A percentile compares a stretch with the other conserved stretches of the same genome.
These are phyloP conservation scores for Heteromormyrus szaboi DNA, from an alignment of 2,797 vertebrate genomes.

Conservation along the genomic window DNA sequence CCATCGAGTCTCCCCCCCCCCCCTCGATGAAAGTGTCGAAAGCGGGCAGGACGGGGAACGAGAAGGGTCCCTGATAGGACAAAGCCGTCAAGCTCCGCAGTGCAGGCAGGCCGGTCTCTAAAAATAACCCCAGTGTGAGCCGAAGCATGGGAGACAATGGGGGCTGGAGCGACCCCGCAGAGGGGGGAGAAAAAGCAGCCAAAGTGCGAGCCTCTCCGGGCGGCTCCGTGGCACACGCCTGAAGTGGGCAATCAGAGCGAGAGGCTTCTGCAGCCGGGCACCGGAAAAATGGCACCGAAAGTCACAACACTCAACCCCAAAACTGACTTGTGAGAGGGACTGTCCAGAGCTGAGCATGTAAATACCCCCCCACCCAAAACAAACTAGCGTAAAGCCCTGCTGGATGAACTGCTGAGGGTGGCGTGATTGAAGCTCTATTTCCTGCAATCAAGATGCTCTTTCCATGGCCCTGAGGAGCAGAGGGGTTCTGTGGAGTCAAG, in stretches of 20 bases:
- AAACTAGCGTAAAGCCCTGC: constrained; percentile 57
- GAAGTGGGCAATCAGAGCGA: constrained; percentile 49
- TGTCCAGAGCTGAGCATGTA: constrained; percentile 63
- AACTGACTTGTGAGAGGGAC: constrained; percentile 43
- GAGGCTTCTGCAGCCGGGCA: constrained; percentile 33
- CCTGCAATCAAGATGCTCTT: constrained; percentile 64
- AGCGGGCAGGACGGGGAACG: not conserved
- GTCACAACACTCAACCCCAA: constrained; percentile 44
- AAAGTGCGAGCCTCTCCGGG: constrained; percentile 26
- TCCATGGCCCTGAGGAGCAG: constrained; percentile 55
- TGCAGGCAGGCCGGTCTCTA: not conserved
- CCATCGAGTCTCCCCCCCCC: constrained; percentile 19
- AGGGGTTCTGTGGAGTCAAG: constrained; percentile 61
- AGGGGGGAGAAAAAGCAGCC: constrained; percentile 15
- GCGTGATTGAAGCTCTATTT: constrained; percentile 73
- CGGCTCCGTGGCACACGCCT: constrained; percentile 13
- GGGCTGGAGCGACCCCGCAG: constrained; percentile 9
- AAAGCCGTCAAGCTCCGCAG: not conserved
- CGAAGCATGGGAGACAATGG: not conserved
- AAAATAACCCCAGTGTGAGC: not conserved
- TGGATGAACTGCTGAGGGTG: constrained; percentile 60
- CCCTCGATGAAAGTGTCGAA: constrained; percentile 1
- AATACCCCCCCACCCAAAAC: constrained; percentile 53
- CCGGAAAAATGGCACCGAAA: constrained; percentile 45
- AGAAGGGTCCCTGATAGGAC: not conserved